Evolutionary conservation across 2,888 invertebrate species (phyloP).

Genomic region (Encarsia formosa): DNA sequence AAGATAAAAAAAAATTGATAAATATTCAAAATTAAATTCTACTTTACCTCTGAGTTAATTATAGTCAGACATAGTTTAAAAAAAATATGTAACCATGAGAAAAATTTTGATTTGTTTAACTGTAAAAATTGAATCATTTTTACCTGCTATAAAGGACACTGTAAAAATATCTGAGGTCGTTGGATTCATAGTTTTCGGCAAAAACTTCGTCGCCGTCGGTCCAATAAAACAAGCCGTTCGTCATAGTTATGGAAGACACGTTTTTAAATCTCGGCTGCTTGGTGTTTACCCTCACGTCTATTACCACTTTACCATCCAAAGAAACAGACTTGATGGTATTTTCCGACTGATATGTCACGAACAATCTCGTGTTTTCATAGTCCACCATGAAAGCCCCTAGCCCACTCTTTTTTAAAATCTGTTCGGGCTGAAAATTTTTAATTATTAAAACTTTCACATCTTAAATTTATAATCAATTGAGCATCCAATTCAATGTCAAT

Average conservation of each 20-base stretch:
- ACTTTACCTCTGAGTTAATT: too few species aligned
- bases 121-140: too few species aligned
- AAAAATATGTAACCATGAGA: too few species aligned
- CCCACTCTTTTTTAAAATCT: slow-evolving; percentile 63
- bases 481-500: neutral
- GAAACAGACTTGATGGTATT: slow-evolving; percentile 80
- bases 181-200: slow-evolving; percentile 72
- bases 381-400: slow-evolving; percentile 82
- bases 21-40: too few species aligned
- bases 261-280: slow-evolving; percentile 71
- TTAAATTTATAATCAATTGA: too few species aligned
- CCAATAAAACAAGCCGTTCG: slow-evolving; percentile 80
- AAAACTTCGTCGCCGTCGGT: slow-evolving; percentile 74
- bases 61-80: too few species aligned
- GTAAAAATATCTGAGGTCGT: slow-evolving; percentile 70
- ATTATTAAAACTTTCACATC: neutral
- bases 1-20: too few species aligned
- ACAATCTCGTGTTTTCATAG: slow-evolving; percentile 73
- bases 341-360: slow-evolving; percentile 68
- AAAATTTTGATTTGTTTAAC: too few species aligned
- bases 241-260: slow-evolving; percentile 71
- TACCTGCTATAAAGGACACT: slow-evolving; percentile 64
- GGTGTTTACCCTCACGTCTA: slow-evolving; percentile 70
- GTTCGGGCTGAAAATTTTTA: slow-evolving; percentile 54
- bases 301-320: slow-evolving; percentile 73